Base-by-base conservation (phyloP, 1,140 invertebrate species). In the Hesperophylax magnus region DNA sequence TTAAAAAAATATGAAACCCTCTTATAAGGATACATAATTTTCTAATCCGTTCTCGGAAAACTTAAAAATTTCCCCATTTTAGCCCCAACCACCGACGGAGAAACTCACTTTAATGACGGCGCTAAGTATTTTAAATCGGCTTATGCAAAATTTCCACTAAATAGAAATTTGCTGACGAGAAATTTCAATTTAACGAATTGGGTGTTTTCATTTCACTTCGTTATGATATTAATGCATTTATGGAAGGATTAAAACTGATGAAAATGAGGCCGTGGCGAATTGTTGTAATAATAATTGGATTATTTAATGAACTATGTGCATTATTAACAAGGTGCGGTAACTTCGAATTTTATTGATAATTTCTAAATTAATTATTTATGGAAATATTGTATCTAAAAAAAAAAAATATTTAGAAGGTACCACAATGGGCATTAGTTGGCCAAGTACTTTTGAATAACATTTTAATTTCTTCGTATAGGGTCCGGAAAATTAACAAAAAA, bases 111-210 rank as follows among this genome's bases (percentile, higher is more conserved):
- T 67, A 78, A 67, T 67, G 63, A 67, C 61, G 76, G 69, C 47
- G 76, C 20, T 78, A 78, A 78, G 76, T 78, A 52, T 34, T 78
- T 78, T 31, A 63, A 78, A 78, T 78, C 76, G 76, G 60, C 76
- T 78, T 78, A 77, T 34, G 74, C 34, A 61, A 61, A 77, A 61
- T 77, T 77, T 77, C 74, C 27, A 39, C 56, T 60, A 77, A 77
- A 77, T 77, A 47, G 58, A 77, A 77, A 77, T 39, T 63, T 61
- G 74, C 74, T 77, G 74, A 61, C 74, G 54, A 60, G 31, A 61
- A 47, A 61, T 61, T 77, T 18, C 34, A 60, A 39, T 39, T 61
- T 77, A 60, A 61, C 34, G 58, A 77, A 61, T 63, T 47, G 74
- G 24, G 22, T 75, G 24, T 31, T 72, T 72, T 72, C 39, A 15